Conservation (phyloP, 2,888 invertebrate genomes). For the Monopis laevigella region DNA sequence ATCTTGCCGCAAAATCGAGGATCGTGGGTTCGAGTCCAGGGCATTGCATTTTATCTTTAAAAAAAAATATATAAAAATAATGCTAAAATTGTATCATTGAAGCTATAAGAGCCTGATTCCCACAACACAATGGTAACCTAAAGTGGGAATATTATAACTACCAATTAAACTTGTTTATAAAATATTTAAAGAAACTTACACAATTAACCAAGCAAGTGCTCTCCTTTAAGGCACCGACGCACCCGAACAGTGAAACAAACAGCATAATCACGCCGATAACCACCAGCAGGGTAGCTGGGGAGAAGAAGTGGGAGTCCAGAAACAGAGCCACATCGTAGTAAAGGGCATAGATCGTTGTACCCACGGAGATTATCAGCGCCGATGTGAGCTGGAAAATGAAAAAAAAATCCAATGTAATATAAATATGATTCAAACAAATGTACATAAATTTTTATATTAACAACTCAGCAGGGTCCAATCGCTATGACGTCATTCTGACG, state of each 20-base stretch:
- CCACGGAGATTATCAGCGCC: constrained; percentile 75
- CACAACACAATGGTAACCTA: not conserved
- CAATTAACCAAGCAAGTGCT: constrained; percentile 86
- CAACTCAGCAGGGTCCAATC: too few species aligned
- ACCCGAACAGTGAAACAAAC: constrained; percentile 87
- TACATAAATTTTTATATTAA: not conserved
- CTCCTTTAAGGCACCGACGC: constrained; percentile 89
- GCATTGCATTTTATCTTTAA: too few species aligned
- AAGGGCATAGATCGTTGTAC: constrained; percentile 75
- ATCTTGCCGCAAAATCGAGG: too few species aligned
- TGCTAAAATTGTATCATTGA: too few species aligned
- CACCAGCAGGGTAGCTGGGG: constrained; percentile 85
- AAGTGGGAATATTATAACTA: constrained; percentile 26
- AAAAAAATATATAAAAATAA: not conserved
- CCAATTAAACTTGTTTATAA: too few species aligned
- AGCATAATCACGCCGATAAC: constrained; percentile 86
- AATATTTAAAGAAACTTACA: constrained; percentile 65
- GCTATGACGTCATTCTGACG: too few species aligned
- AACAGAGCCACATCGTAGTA: constrained; percentile 81
- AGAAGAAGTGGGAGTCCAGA: constrained; percentile 79
- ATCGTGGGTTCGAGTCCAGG: too few species aligned
- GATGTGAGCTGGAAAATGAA: constrained; percentile 72
- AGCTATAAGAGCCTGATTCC: too few species aligned
- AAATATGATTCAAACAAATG: not conserved
- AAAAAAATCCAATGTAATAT: not conserved